Conservation (phyloP, 2,113 vertebrate species). For the Rhinogobius similis region DNA sequence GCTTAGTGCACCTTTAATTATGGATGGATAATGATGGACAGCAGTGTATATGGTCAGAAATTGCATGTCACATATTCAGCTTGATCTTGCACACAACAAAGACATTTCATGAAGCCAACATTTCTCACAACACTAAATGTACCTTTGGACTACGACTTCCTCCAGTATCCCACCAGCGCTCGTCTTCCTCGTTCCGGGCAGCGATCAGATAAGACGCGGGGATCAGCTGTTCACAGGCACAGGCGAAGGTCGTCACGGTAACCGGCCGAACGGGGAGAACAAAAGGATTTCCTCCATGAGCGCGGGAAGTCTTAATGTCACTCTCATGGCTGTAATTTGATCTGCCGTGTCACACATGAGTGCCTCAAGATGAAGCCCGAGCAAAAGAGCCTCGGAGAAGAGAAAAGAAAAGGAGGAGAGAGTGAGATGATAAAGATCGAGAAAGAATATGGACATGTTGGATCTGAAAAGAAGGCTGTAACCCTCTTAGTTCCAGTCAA, state of each 20-base stretch:
- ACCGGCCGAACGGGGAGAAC: slow-evolving; percentile 40
- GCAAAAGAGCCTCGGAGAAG: not conserved
- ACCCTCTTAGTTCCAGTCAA: too few relatives aligned
- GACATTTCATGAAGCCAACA: too few relatives aligned
- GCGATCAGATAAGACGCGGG: slow-evolving; percentile 30
- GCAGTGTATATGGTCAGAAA: too few relatives aligned
- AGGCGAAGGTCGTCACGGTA: slow-evolving; percentile 28
- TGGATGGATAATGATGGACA: too few relatives aligned
- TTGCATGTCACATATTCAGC: too few relatives aligned
- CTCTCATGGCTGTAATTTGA: slow-evolving; percentile 15
- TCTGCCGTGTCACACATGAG: slow-evolving; percentile 6
- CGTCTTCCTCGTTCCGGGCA: slow-evolving; percentile 37
- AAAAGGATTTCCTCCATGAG: slow-evolving; percentile 23
- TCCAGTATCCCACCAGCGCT: slow-evolving; percentile 8
- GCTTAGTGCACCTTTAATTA: too few relatives aligned
- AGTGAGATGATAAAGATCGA: not conserved
- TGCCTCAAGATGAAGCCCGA: not conserved
- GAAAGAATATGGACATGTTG: too few relatives aligned
- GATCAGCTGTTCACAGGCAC: slow-evolving; percentile 32
- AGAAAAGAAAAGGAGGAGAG: not conserved
- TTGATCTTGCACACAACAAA: too few relatives aligned
- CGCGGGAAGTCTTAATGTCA: slow-evolving; percentile 5
- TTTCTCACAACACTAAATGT: not conserved
- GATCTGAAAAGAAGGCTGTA: too few relatives aligned
- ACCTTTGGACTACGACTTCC: not conserved